Conservation (phyloP, 2,113 vertebrate genomes). For the Galeopterus variegatus region DNA sequence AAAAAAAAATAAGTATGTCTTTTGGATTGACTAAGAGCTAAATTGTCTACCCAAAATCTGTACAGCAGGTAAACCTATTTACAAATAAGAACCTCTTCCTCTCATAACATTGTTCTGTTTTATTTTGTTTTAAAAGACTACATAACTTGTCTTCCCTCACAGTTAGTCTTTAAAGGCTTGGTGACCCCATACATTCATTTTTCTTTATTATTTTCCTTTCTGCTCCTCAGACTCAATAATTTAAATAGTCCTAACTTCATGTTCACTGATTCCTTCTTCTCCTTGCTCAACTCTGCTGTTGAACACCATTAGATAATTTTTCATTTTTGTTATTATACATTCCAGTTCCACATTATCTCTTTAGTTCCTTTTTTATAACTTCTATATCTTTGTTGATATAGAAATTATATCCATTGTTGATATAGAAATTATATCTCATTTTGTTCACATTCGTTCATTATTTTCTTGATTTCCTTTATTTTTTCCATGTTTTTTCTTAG, state of each 20-base stretch:
- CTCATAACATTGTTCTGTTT: conserved; percentile 80
- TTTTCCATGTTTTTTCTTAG: background rate
- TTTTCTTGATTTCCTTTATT: background rate
- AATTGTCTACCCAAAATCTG: background rate
- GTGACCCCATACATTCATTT: background rate
- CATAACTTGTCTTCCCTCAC: conserved; percentile 18
- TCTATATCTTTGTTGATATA: background rate
- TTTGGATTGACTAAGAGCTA: conserved; percentile 37
- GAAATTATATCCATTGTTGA: too few species aligned
- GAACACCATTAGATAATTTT: background rate
- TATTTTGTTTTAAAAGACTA: conserved; percentile 48
- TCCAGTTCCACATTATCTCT: background rate
- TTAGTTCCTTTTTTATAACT: background rate
- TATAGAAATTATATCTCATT: background rate
- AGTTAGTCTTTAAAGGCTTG: background rate
- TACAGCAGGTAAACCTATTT: conserved; percentile 83
- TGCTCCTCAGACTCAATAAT: background rate
- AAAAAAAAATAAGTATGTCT: conserved; percentile 35
- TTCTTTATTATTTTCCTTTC: background rate
- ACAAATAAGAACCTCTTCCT: conserved; percentile 84
- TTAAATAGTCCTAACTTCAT: background rate
- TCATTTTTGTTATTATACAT: background rate
- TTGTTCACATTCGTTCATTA: background rate
- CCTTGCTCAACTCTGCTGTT: background rate
- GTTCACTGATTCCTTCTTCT: background rate